Evolutionary conservation across 2,888 invertebrate genomes (phyloP), one percentile per base, ranked within the genome.

Genomic region (Corbicula japonica): DNA sequence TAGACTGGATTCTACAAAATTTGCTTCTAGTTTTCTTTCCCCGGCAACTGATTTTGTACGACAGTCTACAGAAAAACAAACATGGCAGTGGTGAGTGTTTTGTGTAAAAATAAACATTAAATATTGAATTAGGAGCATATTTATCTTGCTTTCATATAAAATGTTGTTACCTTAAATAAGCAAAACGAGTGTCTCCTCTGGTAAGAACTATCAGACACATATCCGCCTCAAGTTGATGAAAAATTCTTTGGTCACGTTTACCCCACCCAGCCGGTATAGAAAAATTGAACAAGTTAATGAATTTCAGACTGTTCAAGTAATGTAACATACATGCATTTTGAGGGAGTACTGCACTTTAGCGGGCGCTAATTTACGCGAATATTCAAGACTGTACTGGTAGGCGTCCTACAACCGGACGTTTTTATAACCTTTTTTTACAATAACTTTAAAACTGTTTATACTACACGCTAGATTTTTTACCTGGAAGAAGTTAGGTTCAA

Each of bases 41-140:
- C 23, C 6, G 32, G 26, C 1, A 23, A 21, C 26, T 52, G 35
- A 23, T 50, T 1, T 3, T 21, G 12, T 35, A 8, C 18, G 30
- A 52, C 77, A 72, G 77, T 72, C 77, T 41, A 38, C 30, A 66
- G 38, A 46, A 18, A 58, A 72, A 68, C 66, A 38, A 78, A 78
- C 35, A 80, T 80, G 79, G 79, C 79, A 12, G 79, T 71, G 75
- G 79, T 80, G 63, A 72, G 74, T 30, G 56, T 35, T 30, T 61
- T 41, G 70, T 60, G 50, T 34, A 35, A 6, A 41, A 44, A 46
- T 48, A n/a, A 10, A 52, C 52, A 12, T 52, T 52, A n/a, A 52
- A 26, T 10, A 10, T 15, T 52, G 2, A 21, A 10, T 26, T 52
- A 26, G 52, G 12, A 52, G 26, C 52, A 10, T 15, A 26, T 21